Percentiles rank a stretch among this genome's conserved stretches.
These are phyloP conservation scores for Pristionchus japonicus DNA, from an alignment of 2,888 invertebrate genomes.

Conservation along the genomic window DNA sequence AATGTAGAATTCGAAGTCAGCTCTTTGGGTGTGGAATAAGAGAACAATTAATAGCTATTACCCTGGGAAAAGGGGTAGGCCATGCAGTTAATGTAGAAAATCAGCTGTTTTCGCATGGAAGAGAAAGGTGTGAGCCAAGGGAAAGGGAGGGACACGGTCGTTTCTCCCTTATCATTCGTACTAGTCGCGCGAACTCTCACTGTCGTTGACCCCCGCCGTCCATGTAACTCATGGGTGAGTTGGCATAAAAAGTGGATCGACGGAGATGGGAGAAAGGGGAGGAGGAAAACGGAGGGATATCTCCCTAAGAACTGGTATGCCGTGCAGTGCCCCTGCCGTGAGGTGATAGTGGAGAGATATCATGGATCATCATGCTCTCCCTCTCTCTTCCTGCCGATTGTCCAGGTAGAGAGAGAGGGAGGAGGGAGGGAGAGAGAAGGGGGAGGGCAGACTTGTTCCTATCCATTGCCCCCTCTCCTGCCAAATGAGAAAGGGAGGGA, in stretches of 20 bases:
- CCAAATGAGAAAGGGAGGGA: neutral
- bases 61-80: neutral
- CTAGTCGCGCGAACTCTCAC: neutral
- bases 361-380: constrained; percentile 39
- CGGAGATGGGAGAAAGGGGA: neutral
- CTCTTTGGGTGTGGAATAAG: no score
- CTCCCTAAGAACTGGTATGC: constrained; percentile 19
- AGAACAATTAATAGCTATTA: no score
- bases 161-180: constrained; percentile 8
- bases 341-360: constrained; percentile 30
- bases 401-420: neutral
- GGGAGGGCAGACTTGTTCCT: constrained; percentile 39
- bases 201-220: neutral
- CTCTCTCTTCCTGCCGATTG: neutral
- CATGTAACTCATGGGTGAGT: constrained; percentile 16
- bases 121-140: neutral
- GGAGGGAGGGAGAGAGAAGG: neutral
- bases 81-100: no score
- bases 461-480: neutral
- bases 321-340: neutral
- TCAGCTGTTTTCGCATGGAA: no score
- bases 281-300: neutral
- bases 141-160: neutral
- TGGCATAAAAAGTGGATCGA: constrained; percentile 25
- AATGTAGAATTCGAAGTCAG: no score